Conservation (phyloP, 2,888 invertebrate genomes). For the Agapetus fuscipes region DNA sequence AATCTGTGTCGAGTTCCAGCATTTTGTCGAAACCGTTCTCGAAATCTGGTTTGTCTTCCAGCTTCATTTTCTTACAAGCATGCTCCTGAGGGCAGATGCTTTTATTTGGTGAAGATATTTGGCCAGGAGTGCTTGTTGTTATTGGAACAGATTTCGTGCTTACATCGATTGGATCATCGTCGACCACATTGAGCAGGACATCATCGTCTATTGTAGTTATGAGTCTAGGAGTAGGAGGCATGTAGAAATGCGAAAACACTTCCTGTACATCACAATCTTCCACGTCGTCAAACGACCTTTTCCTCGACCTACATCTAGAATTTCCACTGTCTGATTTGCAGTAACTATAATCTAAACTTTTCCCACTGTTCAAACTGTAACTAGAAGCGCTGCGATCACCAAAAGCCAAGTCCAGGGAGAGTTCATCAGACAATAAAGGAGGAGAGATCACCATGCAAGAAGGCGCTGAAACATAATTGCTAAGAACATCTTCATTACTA, state of each 20-base stretch:
- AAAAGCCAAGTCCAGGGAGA: slow-evolving; percentile 15
- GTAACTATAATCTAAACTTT: slow-evolving; percentile 15
- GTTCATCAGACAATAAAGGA: slow-evolving; percentile 3
- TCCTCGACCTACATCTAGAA: slow-evolving; percentile 25
- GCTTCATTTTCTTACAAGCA: slow-evolving; percentile 22
- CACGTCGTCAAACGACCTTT: slow-evolving; percentile 47
- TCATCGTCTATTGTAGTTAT: slow-evolving; percentile 59
- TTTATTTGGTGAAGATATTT: too few relatives aligned
- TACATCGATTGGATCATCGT: slow-evolving; percentile 36
- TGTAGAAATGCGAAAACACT: slow-evolving; percentile 61
- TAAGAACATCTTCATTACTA: slow-evolving; percentile 10
- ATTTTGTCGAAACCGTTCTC: slow-evolving; percentile 20
- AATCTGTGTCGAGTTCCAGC: slow-evolving; percentile 26
- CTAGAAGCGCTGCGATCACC: slow-evolving; percentile 9
- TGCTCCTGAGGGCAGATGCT: slow-evolving; percentile 28
- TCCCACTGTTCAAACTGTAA: slow-evolving; percentile 12
- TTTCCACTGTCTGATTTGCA: slow-evolving; percentile 11
- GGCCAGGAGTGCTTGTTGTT: slow-evolving; percentile 3
- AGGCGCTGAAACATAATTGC: slow-evolving; percentile 9
- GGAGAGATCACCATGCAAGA: background rate
- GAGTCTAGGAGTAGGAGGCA: slow-evolving; percentile 58
- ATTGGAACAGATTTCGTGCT: slow-evolving; percentile 26
- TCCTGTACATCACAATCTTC: slow-evolving; percentile 60
- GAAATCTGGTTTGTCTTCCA: slow-evolving; percentile 14
- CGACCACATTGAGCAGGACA: slow-evolving; percentile 26